Evolutionary conservation across 2,888 invertebrate genomes (phyloP), one percentile per base, ranked within the genome.

Genomic region (Hirtodrosophila confusa): DNA sequence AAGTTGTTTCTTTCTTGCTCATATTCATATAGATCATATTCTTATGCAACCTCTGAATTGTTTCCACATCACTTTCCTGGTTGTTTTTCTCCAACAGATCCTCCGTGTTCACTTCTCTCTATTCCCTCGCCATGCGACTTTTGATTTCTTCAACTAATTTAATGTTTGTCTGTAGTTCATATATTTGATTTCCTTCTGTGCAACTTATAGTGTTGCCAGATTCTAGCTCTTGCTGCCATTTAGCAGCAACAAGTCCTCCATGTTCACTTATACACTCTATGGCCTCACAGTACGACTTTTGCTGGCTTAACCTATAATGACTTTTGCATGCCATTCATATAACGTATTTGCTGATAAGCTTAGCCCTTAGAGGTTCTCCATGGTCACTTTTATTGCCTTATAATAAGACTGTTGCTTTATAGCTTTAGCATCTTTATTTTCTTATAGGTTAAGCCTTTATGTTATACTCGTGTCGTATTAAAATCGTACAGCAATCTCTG

Each of bases 401-500:
- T 17, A 17, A 17, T 17, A 17, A 17, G 17, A 17, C 17, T 17
- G 17, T 17, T 17, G 17, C 17, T 17, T 17, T 17, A 17, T 41
- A 27, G 27, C 27, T 41, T 50, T 35, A 36, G 35, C 48, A n/a
- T n/a, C n/a, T n/a, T n/a, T n/a, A n/a, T n/a, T n/a, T 57, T 36
- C 31, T 40, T 39, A 33, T 41, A 27, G 27, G 36, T 41, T 50
- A 33, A 36, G 35, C 48, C 23, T 41, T 54, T 29, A 35, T 36
- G 7, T 35, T 39, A 12, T 31, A 33, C 53, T 49, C 35, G 47
- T 69, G 51, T 37, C 48, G 47, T 47, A 74, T 69, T 65, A 45
- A 75, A 58, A 70, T 51, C 48, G 24, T 43, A 33, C 40, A 58
- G 17, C 8, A 31, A 44, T 54, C 40, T 7, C 9, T 55, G 24